Evolutionary conservation across 1,140 invertebrate genomes (phyloP), one percentile per base, ranked within the genome.

Genomic region (Argopecten irradians): DNA sequence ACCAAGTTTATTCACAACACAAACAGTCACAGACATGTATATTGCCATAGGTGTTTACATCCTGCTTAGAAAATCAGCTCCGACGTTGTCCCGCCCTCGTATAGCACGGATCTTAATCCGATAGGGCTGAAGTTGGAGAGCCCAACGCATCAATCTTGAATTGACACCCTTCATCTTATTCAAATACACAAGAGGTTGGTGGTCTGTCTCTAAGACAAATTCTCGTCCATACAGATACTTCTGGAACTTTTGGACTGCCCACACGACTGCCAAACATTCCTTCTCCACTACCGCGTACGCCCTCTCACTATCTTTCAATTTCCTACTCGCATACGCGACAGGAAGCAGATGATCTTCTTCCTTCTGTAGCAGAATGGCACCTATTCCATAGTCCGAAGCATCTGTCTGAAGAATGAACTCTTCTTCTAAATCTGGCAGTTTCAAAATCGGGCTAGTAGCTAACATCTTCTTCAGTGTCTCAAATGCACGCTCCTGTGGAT

Each of bases 171-270:
- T 91, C 16, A 86, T 34, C 33, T 82, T 35, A 19, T 88, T 46
- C 82, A 91, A 71, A 87, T 89, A 89, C 7, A 96, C 87, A 33
- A 97, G 89, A 9, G 96, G 96, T 87, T 95, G 93, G 89, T 96
- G 95, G 90, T 97, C 96, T 0, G 96, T 96, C 32, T 92, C 89
- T n/a, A 96, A 92, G 19, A 90, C 86, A 28, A 97, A 97, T 28
- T 90, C 46, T 13, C 34, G 5, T 5, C 97, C 97, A 34, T 91
- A 91, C n/a, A 92, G 35, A 90, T 96, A 96, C 14, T 90, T 89
- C 34, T 93, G 86, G 90, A 96, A 96, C 84, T 95, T 95, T 39
- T 93, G 86, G 5, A 96, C 87, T 8, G 93, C 93, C 92, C 92
- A 96, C 1, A 96, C 91, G 11, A 96, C 91, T 14, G 94, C 96